phyloP scores from a whole-genome alignment of 1,140 invertebrate genomes.

The Bombus breviceps region DNA sequence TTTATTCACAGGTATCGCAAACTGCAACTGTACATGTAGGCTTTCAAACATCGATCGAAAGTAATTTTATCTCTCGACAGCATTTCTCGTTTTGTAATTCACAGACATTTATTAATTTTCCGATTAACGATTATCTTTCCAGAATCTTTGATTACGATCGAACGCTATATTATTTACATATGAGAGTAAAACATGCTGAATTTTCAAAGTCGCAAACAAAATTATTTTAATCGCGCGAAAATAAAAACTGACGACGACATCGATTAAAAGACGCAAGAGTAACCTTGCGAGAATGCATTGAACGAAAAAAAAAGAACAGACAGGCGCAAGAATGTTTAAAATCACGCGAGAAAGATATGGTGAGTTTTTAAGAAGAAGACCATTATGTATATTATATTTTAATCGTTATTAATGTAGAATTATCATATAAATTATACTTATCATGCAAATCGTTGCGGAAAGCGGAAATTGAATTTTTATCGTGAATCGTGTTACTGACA shows the following conservation, averaged over 20 bases:
- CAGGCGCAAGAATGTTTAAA: neutral
- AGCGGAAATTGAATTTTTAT: slow-evolving; percentile 47
- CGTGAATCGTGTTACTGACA: neutral
- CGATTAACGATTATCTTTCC: too few relatives aligned
- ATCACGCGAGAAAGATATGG: neutral
- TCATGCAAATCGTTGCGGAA: slow-evolving; percentile 28
- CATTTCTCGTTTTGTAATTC: neutral
- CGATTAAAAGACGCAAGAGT: neutral
- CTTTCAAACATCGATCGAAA: neutral
- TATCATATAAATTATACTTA: slow-evolving; percentile 35
- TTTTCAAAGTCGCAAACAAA: neutral
- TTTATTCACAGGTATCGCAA: too few relatives aligned
- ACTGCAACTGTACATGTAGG: too few relatives aligned
- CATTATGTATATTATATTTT: slow-evolving; percentile 31
- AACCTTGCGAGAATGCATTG: neutral
- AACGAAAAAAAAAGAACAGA: neutral
- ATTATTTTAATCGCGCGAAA: neutral
- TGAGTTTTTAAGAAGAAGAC: neutral
- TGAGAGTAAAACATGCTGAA: neutral
- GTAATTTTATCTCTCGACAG: neutral
- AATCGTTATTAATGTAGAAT: slow-evolving; percentile 40
- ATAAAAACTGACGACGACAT: neutral
- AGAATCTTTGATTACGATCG: neutral
- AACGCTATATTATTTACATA: neutral
- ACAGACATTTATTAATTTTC: too few relatives aligned